Conservation (phyloP, 2,113 vertebrate genomes). For the Micromys minutus region DNA sequence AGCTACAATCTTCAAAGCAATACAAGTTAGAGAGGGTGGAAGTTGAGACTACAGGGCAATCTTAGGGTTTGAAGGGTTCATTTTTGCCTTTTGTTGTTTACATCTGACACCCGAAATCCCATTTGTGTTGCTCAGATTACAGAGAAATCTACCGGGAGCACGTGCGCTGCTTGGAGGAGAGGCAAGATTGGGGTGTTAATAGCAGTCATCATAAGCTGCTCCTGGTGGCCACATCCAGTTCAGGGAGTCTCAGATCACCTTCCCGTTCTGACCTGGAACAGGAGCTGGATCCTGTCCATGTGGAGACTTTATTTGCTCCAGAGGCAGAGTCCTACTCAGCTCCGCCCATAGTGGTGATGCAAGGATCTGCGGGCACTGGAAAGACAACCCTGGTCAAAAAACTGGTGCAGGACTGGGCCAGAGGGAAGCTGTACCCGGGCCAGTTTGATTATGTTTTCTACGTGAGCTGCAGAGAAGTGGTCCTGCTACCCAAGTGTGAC, state of each 20-base stretch:
- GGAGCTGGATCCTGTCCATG: background rate
- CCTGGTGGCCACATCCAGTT: background rate
- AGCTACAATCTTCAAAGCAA: background rate
- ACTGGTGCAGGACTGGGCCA: slow-evolving; percentile 79
- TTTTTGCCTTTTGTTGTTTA: background rate
- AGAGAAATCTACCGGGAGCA: slow-evolving; percentile 57
- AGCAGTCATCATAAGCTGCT: background rate
- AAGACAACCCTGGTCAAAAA: slow-evolving; percentile 78
- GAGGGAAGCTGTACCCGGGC: background rate
- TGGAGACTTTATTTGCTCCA: slow-evolving; percentile 42
- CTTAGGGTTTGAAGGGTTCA: background rate
- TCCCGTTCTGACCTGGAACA: background rate
- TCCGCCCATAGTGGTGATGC: slow-evolving; percentile 63
- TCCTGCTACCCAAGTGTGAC: background rate
- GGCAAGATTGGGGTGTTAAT: background rate
- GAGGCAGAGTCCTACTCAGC: accelerated
- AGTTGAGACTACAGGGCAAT: background rate
- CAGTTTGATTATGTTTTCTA: slow-evolving; percentile 83
- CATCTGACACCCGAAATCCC: background rate
- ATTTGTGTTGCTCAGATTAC: slow-evolving; percentile 66
- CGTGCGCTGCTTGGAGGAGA: background rate
- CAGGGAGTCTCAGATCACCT: background rate
- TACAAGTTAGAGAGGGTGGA: background rate
- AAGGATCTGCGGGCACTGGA: slow-evolving; percentile 77
- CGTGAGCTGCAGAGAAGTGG: slow-evolving; percentile 79